Percentiles rank a stretch among this genome's conserved stretches.
Evolutionary conservation across 2,113 vertebrate species (phyloP).

Genomic region (Crotalus helleri): DNA sequence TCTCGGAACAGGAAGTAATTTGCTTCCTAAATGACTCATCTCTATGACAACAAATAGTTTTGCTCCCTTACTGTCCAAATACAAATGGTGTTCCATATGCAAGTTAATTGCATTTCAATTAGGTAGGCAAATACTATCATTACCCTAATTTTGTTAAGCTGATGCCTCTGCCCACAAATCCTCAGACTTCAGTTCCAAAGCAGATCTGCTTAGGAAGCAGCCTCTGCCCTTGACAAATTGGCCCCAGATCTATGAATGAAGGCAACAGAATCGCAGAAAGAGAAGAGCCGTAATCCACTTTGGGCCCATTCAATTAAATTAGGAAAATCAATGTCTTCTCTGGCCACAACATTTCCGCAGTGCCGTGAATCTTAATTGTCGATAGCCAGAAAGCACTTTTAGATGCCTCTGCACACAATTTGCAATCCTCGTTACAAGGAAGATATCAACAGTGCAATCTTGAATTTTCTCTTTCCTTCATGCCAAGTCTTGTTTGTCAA

Average conservation of each 20-base stretch:
- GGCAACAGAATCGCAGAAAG: neutral
- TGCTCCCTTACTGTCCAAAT: neutral
- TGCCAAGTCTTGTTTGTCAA: neutral
- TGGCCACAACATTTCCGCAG: neutral
- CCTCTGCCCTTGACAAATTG: neutral
- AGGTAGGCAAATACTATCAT: constrained; percentile 13
- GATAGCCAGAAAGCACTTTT: neutral
- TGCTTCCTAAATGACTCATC: neutral
- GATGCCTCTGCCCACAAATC: neutral
- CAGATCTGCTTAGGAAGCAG: neutral
- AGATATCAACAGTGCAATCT: neutral
- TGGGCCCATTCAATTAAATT: neutral
- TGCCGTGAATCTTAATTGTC: neutral
- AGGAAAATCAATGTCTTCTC: neutral
- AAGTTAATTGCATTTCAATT: neutral
- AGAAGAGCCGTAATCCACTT: neutral
- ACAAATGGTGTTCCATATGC: neutral
- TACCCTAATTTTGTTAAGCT: constrained; percentile 13
- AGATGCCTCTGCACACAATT: neutral
- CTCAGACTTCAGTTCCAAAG: neutral
- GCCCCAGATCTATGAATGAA: neutral
- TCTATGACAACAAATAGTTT: neutral
- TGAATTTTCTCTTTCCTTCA: neutral
- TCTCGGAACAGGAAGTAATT: neutral
- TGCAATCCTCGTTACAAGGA: neutral